phyloP scores from a whole-genome alignment of 2,888 invertebrate genomes.

The Tiliacea aurago region DNA sequence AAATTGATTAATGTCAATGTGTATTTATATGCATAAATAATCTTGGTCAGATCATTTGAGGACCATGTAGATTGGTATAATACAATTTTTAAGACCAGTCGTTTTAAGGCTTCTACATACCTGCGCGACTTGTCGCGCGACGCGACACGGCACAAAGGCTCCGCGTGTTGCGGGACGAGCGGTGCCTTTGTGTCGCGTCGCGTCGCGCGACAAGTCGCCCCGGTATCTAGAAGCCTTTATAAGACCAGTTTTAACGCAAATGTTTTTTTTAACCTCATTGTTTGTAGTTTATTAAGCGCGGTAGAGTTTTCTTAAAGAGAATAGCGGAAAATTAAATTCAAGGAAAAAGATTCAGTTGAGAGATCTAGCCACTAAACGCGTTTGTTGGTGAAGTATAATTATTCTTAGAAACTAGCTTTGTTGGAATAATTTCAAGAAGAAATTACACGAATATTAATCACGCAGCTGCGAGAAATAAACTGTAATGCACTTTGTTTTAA shows the following conservation, averaged over 20 bases:
- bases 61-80: too few relatives aligned
- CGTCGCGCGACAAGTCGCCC: too few relatives aligned
- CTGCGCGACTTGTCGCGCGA: too few relatives aligned
- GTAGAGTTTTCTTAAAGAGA: conserved; percentile 18
- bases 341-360: conserved; percentile 9
- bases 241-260: background rate
- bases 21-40: too few relatives aligned
- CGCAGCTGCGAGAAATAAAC: conserved; percentile 22
- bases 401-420: conserved; percentile 29
- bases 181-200: too few relatives aligned
- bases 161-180: too few relatives aligned
- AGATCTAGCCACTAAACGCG: conserved; percentile 24
- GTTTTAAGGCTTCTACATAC: too few relatives aligned
- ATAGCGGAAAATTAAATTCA: conserved; percentile 31
- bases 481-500: conserved; percentile 24
- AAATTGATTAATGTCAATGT: too few relatives aligned
- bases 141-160: too few relatives aligned
- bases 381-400: conserved; percentile 21
- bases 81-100: background rate
- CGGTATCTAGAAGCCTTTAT: too few relatives aligned
- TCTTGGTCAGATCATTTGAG: too few relatives aligned
- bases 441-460: conserved; percentile 23
- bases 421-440: conserved; percentile 39
- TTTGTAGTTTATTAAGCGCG: conserved; percentile 31
- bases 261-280: conserved; percentile 8